These are phyloP conservation scores for Poeciliopsis occidentalis DNA, from an alignment of 2,113 vertebrate species.

Conservation along the genomic window DNA sequence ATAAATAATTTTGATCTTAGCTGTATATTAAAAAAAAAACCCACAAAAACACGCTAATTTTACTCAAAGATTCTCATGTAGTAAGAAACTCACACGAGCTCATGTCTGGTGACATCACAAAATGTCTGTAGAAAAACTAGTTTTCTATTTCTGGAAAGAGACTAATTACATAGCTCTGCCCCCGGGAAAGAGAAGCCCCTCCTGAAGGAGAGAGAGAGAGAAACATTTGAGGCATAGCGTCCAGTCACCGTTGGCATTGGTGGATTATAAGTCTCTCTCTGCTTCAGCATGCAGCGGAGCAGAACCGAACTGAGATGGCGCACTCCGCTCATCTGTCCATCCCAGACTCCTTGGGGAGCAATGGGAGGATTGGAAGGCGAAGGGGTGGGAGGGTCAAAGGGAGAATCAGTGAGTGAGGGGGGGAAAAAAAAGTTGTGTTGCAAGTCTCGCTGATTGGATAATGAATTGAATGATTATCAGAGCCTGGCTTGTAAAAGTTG, in stretches of 20 bases:
- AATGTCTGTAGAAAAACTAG: slow-evolving; percentile 66
- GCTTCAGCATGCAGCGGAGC: slow-evolving; percentile 67
- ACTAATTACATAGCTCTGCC: slow-evolving; percentile 76
- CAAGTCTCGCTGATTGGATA: slow-evolving; percentile 78
- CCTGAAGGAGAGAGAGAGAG: slow-evolving; percentile 55
- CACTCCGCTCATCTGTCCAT: slow-evolving; percentile 74
- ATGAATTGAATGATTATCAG: slow-evolving; percentile 78
- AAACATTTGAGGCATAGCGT: slow-evolving; percentile 32
- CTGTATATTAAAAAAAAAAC: not conserved
- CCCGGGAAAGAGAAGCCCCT: slow-evolving; percentile 69
- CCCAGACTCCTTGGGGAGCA: slow-evolving; percentile 57
- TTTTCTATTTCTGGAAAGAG: slow-evolving; percentile 77
- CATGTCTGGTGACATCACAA: not conserved
- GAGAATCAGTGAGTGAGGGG: slow-evolving; percentile 51
- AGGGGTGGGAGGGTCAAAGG: slow-evolving; percentile 27
- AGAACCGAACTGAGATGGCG: slow-evolving; percentile 74
- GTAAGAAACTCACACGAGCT: not conserved
- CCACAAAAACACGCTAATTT: not conserved
- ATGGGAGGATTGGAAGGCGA: slow-evolving; percentile 44
- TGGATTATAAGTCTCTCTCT: slow-evolving; percentile 66
- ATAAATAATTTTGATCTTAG: not conserved
- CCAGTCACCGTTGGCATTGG: slow-evolving; percentile 61
- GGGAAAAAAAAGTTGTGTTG: slow-evolving; percentile 36
- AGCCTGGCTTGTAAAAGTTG: slow-evolving; percentile 59
- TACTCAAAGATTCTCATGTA: not conserved